phyloP scores from a whole-genome alignment of 1,140 invertebrate species.

The Drosophila pseudoobscura region DNA sequence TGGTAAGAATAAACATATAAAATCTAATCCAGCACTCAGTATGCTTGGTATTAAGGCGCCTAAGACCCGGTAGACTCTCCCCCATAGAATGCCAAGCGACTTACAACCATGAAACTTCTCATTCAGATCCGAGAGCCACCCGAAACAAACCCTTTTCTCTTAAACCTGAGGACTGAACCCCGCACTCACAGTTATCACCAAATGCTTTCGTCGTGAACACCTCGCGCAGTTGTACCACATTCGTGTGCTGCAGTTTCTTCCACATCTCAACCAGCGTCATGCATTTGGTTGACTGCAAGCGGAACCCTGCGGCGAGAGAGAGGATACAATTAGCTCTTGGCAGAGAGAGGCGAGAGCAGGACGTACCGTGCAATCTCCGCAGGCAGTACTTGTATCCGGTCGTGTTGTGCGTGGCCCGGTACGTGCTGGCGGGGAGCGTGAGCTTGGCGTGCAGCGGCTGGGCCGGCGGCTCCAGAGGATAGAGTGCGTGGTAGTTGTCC shows the following conservation, averaged over 20 bases:
- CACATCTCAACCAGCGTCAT: conserved; percentile 94
- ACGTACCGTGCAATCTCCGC: conserved; percentile 91
- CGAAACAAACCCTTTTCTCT: neutral
- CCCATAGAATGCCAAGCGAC: too few relatives aligned
- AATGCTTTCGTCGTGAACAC: conserved; percentile 98
- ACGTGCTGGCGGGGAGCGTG: conserved; percentile 91
- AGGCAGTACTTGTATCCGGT: conserved; percentile 94
- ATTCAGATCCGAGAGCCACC: too few relatives aligned
- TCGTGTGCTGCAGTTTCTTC: conserved; percentile 96
- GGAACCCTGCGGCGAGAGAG: conserved; percentile 84
- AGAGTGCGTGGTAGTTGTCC: conserved; percentile 95
- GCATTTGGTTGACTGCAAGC: conserved; percentile 92
- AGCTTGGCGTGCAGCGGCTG: conserved; percentile 88
- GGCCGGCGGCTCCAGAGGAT: conserved; percentile 91
- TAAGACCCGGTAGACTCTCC: too few relatives aligned
- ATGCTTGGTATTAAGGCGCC: too few relatives aligned
- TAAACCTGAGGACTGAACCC: neutral
- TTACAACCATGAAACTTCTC: too few relatives aligned
- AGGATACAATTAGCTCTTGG: too few relatives aligned
- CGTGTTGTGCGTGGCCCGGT: conserved; percentile 95
- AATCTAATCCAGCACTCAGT: too few relatives aligned
- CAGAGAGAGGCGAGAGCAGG: neutral
- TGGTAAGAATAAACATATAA: too few relatives aligned
- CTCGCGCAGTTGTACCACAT: conserved; percentile 95
- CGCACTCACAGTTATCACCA: conserved; percentile 94